Base-by-base conservation (phyloP, 2,797 vertebrate species). In the Melanotaenia maccullochi region DNA sequence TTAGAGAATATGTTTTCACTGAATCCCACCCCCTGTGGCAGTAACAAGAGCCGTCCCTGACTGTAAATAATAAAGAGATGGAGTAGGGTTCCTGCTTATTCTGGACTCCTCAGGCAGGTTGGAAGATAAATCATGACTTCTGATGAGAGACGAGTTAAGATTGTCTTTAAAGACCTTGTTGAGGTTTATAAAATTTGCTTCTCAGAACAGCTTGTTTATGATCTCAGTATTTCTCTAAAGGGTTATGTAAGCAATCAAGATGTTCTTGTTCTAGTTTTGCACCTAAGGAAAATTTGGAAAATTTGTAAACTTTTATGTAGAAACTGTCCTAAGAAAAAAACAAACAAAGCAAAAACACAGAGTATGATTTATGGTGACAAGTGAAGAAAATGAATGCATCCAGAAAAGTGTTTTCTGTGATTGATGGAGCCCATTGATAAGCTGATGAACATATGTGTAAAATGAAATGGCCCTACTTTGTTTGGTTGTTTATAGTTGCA, bases 51-150 rank as follows among this genome's bases (percentile, higher is more conserved):
- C 76, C 81, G 74, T 79, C 68, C 79, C 76, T 44, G 18, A 20
- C 42, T 84, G 71, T 86, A 83, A 84, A 84, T 84, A 73, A 79
- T 86, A 80, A 84, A 76, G 82, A 73, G 75, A 82, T 78, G 65
- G 70, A 80, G 77, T 52, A 61, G 79, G 82, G 75, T 78, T 87
- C 75, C 73, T 72, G 77, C 68, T 22, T 24, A 56, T 24, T 42
- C 58, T 68, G 35, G 13, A 72, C 76, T 87, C 76, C 79, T 73
- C 30, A 54, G 78, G 84, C 84, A 84, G 61, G 73, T 84, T 86
- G 78, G 78, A 88, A 79, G 73, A 57, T 7, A 47, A 42, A 83
- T 42, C 51, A 67, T 79, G 59, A 35, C 24, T 67, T 74, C 36
- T 78, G 47, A 77, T 86, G 74, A 81, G 81, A 83, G 56, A 76